phyloP scores from a whole-genome alignment of 2,888 invertebrate genomes.

The Pheosia gnoma region DNA sequence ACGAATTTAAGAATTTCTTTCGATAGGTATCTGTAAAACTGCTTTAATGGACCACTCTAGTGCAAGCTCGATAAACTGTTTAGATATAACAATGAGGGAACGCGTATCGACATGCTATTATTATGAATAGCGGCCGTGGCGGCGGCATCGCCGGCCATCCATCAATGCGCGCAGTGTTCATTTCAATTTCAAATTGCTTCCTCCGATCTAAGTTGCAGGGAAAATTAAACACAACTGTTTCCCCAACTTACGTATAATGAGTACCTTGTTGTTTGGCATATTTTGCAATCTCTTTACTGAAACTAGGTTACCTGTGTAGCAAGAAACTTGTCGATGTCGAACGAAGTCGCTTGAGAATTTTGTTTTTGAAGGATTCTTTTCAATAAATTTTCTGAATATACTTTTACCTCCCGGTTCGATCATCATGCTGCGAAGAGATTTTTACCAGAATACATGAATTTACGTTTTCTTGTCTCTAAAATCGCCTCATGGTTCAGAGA shows the following conservation, averaged over 20 bases:
- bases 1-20: too few species aligned
- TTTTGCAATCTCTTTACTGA: neutral
- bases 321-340: neutral
- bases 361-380: neutral
- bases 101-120: slow-evolving; percentile 44
- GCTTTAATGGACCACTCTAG: too few species aligned
- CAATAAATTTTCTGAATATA: too few species aligned
- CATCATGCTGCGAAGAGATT: too few species aligned
- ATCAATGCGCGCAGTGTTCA: slow-evolving; percentile 65
- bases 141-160: slow-evolving; percentile 49
- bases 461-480: too few species aligned
- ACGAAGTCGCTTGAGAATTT: neutral
- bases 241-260: slow-evolving; percentile 17
- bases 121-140: slow-evolving; percentile 54
- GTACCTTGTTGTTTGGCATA: slow-evolving; percentile 6
- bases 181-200: slow-evolving; percentile 73
- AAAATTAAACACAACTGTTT: slow-evolving; percentile 54
- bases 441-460: too few species aligned
- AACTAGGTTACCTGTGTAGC: neutral
- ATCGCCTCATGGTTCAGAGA: too few species aligned
- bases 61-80: slow-evolving; percentile 36
- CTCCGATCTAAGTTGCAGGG: slow-evolving; percentile 56
- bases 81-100: slow-evolving; percentile 44
- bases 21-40: slow-evolving; percentile 17
- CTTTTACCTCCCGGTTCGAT: too few species aligned